Percentiles rank a stretch among this genome's conserved stretches.
Conservation (phyloP, 1,140 invertebrate species). For the Drosophila rhopaloa region DNA sequence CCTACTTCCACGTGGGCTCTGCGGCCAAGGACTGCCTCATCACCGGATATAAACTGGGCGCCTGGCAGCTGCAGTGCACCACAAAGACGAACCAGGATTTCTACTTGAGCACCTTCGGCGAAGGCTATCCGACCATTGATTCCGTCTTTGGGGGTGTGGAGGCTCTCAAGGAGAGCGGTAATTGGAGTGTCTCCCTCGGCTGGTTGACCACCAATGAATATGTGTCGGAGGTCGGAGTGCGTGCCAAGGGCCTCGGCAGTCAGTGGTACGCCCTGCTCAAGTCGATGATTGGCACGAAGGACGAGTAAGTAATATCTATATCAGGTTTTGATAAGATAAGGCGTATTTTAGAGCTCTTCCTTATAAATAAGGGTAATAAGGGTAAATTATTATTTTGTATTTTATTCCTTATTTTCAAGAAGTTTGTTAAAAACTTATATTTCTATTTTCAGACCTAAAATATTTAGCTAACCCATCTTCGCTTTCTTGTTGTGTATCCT, state of each 20-base stretch:
- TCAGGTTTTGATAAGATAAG: too few species aligned
- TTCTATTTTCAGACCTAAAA: too few species aligned
- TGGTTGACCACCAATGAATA: conserved; percentile 23
- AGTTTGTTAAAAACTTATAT: too few species aligned
- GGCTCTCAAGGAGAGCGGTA: conserved; percentile 13
- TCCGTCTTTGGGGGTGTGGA: conserved; percentile 42
- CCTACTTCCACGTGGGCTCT: conserved; percentile 47
- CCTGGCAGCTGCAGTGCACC: conserved; percentile 41
- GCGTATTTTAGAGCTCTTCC: neutral
- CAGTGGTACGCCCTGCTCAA: neutral
- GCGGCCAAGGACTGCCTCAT: conserved; percentile 42
- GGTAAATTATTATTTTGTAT: too few species aligned
- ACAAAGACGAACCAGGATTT: neutral
- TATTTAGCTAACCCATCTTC: too few species aligned
- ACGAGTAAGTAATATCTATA: conserved; percentile 13
- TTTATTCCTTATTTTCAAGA: too few species aligned
- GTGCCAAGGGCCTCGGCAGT: neutral
- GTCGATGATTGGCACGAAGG: neutral
- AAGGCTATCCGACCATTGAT: conserved; percentile 9
- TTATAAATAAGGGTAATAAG: too few species aligned
- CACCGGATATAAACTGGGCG: conserved; percentile 42
- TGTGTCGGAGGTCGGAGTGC: conserved; percentile 2
- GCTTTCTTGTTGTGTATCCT: too few species aligned
- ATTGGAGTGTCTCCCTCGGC: conserved; percentile 1
- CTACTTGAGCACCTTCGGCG: conserved; percentile 18